These are phyloP conservation scores for Cephalopholis sonnerati DNA, from an alignment of 2,113 vertebrate species.

Conservation along the genomic window DNA sequence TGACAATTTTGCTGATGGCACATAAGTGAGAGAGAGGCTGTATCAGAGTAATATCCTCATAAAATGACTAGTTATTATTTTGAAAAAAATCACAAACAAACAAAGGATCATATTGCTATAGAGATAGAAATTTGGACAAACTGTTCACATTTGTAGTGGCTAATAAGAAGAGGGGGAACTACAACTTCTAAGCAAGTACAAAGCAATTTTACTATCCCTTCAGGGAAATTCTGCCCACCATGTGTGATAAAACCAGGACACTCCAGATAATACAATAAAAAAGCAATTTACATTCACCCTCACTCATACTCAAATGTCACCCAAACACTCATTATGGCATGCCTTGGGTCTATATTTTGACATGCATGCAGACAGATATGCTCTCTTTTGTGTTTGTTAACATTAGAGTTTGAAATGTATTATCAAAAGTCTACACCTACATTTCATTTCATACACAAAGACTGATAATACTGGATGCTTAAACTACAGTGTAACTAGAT, in stretches of 20 bases:
- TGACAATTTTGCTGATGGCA: conserved; percentile 67
- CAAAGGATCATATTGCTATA: not conserved
- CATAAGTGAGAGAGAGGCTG: conserved; percentile 40
- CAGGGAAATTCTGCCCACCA: conserved; percentile 52
- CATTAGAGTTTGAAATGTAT: conserved; percentile 16
- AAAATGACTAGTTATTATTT: conserved; percentile 15
- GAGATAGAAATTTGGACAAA: conserved; percentile 33
- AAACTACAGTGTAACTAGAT: not conserved
- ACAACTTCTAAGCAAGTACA: conserved; percentile 38
- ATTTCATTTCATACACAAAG: conserved; percentile 2
- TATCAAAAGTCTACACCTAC: not conserved
- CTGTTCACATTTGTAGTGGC: conserved; percentile 40
- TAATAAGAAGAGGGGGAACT: conserved; percentile 51
- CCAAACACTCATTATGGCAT: conserved; percentile 48
- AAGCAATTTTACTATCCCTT: conserved; percentile 59
- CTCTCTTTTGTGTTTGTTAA: conserved; percentile 13
- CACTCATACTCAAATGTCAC: conserved; percentile 55
- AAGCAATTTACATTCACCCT: conserved; percentile 63
- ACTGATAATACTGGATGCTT: conserved; percentile 11
- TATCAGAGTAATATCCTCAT: conserved; percentile 15
- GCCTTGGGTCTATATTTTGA: conserved; percentile 42
- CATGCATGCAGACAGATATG: conserved; percentile 31
- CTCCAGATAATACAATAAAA: conserved; percentile 66
- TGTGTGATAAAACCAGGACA: conserved; percentile 68
- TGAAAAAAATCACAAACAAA: conserved; percentile 1